phyloP scores from a whole-genome alignment of 1,140 invertebrate species.

The Drosophila nasuta region DNA sequence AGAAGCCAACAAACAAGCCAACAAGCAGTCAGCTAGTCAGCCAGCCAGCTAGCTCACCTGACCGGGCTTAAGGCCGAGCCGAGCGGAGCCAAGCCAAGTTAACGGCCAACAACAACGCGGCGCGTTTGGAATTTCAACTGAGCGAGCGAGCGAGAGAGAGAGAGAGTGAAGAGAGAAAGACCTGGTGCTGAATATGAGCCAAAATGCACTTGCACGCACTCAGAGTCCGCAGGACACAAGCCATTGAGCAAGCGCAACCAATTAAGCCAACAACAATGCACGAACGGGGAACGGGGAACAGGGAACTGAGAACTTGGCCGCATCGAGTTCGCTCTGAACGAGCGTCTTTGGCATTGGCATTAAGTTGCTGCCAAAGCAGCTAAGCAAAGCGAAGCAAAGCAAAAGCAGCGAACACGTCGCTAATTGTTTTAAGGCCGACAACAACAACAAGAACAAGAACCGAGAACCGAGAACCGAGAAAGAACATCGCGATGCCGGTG shows the following conservation, averaged over 20 bases:
- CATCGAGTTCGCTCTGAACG: neutral
- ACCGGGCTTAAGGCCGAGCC: conserved; percentile 63
- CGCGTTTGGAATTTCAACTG: conserved; percentile 16
- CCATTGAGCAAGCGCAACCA: conserved; percentile 64
- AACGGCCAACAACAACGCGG: conserved; percentile 15
- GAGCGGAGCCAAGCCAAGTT: conserved; percentile 40
- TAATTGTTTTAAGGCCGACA: conserved; percentile 75
- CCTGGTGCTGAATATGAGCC: conserved; percentile 61
- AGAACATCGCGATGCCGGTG: conserved; percentile 25
- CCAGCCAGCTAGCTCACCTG: conserved; percentile 40
- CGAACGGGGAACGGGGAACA: neutral
- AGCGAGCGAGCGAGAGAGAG: neutral
- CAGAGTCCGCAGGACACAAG: conserved; percentile 44
- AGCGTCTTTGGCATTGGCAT: conserved; percentile 3
- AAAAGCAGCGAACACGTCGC: conserved; percentile 42
- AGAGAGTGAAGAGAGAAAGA: conserved; percentile 41
- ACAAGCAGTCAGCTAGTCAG: conserved; percentile 39
- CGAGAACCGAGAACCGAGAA: no score
- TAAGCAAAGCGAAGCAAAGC: conserved; percentile 16
- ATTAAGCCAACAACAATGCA: conserved; percentile 53
- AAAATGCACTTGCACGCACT: conserved; percentile 55
- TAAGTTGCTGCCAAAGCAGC: conserved; percentile 17
- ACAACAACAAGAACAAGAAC: neutral
- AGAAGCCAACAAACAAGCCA: conserved; percentile 49
- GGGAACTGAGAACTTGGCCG: conserved; percentile 6